Conservation (phyloP, 2,888 invertebrate genomes). For the Sialis lutaria region DNA sequence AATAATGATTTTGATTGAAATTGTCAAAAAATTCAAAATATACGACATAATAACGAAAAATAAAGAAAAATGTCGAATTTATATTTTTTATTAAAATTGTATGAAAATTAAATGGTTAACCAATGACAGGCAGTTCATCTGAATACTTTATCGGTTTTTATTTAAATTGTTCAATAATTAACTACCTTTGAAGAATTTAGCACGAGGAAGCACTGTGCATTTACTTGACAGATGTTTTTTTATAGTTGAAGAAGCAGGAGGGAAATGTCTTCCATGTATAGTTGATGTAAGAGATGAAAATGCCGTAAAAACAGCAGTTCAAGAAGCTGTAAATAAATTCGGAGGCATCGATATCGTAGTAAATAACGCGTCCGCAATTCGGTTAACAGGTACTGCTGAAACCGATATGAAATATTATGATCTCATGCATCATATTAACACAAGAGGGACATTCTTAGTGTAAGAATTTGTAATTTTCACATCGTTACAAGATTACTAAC, state of each 20-base stretch:
- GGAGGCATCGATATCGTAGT: slow-evolving; percentile 90
- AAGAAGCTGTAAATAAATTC: slow-evolving; percentile 64
- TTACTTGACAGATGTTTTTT: too few species aligned
- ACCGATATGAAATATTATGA: slow-evolving; percentile 95
- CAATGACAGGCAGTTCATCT: too few species aligned
- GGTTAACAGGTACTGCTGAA: slow-evolving; percentile 57
- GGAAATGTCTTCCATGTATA: slow-evolving; percentile 69
- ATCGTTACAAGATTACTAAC: slow-evolving; percentile 5
- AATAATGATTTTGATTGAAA: too few species aligned
- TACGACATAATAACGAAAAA: too few species aligned
- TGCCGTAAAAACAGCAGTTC: slow-evolving; percentile 51
- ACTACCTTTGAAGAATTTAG: too few species aligned
- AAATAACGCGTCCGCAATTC: slow-evolving; percentile 95
- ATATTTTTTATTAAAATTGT: too few species aligned
- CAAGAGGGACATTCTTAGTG: slow-evolving; percentile 89
- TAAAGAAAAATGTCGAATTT: neutral
- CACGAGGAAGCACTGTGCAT: too few species aligned
- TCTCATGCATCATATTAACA: slow-evolving; percentile 88
- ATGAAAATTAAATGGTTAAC: too few species aligned
- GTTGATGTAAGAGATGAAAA: slow-evolving; percentile 77
- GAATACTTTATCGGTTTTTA: too few species aligned
- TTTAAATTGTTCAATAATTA: too few species aligned
- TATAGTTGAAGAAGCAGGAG: slow-evolving; percentile 71
- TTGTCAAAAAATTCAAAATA: too few species aligned
- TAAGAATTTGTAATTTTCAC: slow-evolving; percentile 29